A percentile compares a stretch with the other conserved stretches of the same genome.
Evolutionary conservation across 1,140 invertebrate genomes (phyloP).

Genomic region (Kradibia gibbosae): DNA sequence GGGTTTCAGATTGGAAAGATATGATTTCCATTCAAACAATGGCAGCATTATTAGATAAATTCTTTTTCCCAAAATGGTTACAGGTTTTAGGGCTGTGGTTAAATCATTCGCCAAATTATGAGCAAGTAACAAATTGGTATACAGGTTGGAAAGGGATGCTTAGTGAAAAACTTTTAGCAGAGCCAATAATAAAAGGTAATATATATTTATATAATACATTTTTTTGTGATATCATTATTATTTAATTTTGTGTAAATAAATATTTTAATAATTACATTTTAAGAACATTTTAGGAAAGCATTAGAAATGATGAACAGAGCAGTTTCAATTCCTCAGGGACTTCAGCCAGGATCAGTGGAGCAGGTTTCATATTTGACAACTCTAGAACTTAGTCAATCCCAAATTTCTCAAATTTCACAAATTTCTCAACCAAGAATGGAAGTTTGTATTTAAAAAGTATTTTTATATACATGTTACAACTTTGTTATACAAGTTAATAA

Average conservation of each 20-base stretch:
- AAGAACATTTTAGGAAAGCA: conserved; percentile 89
- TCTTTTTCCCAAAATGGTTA: conserved; percentile 92
- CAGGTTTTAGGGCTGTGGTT: conserved; percentile 87
- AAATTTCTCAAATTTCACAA: conserved; percentile 74
- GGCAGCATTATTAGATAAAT: conserved; percentile 83
- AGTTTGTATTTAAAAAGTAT: conserved; percentile 52
- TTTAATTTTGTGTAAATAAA: background rate
- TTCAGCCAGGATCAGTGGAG: conserved; percentile 74
- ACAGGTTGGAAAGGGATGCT: conserved; percentile 89
- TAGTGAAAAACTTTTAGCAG: conserved; percentile 77
- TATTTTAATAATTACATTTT: conserved; percentile 48
- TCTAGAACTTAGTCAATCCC: conserved; percentile 71
- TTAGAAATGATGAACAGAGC: conserved; percentile 93
- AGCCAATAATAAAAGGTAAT: conserved; percentile 81
- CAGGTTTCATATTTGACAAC: conserved; percentile 76
- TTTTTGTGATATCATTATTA: too few species aligned
- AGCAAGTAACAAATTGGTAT: conserved; percentile 91
- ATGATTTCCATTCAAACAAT: conserved; percentile 82
- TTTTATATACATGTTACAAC: background rate
- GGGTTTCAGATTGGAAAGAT: conserved; percentile 90
- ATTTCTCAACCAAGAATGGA: conserved; percentile 72
- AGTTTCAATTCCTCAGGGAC: conserved; percentile 74
- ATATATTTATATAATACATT: background rate
- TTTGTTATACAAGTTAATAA: background rate
- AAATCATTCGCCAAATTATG: conserved; percentile 85